Conservation (phyloP, 2,113 vertebrate species). For the Chinchilla lanigera region DNA sequence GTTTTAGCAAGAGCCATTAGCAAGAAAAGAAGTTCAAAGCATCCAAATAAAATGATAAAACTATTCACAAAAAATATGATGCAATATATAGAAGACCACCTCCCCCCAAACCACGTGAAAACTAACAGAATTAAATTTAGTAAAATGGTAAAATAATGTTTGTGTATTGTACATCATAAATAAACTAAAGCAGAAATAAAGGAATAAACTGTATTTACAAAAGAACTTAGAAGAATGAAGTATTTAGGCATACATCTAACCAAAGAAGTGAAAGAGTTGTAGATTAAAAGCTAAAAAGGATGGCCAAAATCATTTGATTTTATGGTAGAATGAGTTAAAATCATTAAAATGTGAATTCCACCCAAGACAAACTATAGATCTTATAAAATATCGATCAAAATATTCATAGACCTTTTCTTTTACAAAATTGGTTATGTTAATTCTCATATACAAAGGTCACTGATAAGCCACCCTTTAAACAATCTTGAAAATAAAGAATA, state of each 20-base stretch:
- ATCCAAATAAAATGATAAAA: not conserved
- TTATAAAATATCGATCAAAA: not conserved
- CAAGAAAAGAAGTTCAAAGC: not conserved
- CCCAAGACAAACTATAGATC: not conserved
- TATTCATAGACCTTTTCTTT: not conserved
- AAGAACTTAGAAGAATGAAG: not conserved
- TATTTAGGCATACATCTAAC: not conserved
- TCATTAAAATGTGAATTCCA: not conserved
- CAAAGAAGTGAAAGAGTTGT: not conserved
- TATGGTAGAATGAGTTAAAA: not conserved
- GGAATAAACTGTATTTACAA: not conserved
- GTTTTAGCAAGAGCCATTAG: not conserved
- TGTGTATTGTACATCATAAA: not conserved
- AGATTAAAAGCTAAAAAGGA: not conserved
- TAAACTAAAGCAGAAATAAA: not conserved
- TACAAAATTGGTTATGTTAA: not conserved
- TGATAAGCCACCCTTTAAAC: not conserved
- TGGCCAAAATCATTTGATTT: not conserved
- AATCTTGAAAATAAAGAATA: not conserved
- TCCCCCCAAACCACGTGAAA: not conserved
- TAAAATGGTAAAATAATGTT: not conserved
- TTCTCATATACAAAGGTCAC: not conserved
- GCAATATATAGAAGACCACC: not conserved
- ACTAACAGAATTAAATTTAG: not conserved
- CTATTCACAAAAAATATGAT: not conserved